Evolutionary conservation across 2,113 vertebrate genomes (phyloP).

Genomic region (Hymenochirus boettgeri): DNA sequence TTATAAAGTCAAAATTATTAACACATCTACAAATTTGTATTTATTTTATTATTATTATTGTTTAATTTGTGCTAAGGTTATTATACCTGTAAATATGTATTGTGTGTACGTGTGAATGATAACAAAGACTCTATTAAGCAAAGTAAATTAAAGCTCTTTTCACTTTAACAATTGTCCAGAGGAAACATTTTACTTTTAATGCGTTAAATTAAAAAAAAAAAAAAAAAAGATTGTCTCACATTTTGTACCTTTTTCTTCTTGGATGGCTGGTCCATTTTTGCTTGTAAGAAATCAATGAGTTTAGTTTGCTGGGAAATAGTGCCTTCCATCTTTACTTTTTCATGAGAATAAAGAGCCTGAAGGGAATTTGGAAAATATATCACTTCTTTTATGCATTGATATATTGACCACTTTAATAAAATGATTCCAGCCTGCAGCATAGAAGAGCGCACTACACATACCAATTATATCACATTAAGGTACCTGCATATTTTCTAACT

Average conservation of each 20-base stretch:
- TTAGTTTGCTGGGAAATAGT: slow-evolving; percentile 98
- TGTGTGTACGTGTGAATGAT: too few relatives aligned
- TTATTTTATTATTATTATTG: too few relatives aligned
- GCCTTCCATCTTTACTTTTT: slow-evolving; percentile 98
- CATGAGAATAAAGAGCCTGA: slow-evolving; percentile 95
- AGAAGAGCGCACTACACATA: background rate
- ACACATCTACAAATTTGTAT: too few relatives aligned
- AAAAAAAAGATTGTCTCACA: background rate
- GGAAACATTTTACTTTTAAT: too few relatives aligned
- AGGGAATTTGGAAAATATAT: background rate
- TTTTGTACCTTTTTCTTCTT: slow-evolving; percentile 94
- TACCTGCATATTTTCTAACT: slow-evolving; percentile 98
- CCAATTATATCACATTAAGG: background rate
- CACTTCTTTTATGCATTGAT: background rate
- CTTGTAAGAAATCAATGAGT: slow-evolving; percentile 96
- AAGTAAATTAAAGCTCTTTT: too few relatives aligned
- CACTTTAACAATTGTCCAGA: too few relatives aligned
- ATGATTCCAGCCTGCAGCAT: background rate
- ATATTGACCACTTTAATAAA: background rate
- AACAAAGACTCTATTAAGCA: too few relatives aligned
- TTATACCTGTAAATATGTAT: too few relatives aligned
- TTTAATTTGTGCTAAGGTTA: too few relatives aligned
- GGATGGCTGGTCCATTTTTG: slow-evolving; percentile 95
- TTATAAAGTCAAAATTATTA: too few relatives aligned
- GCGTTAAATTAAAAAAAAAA: background rate